Conservation (phyloP, 2,888 invertebrate genomes). For the Lasioglossum pauxillum region DNA sequence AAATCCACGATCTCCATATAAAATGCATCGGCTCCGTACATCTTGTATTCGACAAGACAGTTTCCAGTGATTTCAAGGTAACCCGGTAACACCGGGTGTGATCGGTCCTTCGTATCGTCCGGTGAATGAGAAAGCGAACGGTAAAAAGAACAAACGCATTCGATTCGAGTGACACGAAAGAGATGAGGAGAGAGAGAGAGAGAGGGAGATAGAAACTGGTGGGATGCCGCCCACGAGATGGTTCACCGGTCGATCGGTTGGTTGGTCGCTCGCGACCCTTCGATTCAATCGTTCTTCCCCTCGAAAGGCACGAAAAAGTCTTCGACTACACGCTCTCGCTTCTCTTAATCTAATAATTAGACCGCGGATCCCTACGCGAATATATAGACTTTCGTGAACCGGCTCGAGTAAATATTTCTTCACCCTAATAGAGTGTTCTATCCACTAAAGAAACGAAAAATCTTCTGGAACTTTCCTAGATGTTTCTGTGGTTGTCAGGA, state of each 20-base stretch:
- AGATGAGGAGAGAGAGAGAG: background rate
- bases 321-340: slow-evolving; percentile 30
- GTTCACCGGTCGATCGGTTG: slow-evolving; percentile 46
- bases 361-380: background rate
- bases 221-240: slow-evolving; percentile 4
- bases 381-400: background rate
- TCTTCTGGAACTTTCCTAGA: background rate
- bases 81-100: background rate
- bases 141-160: background rate
- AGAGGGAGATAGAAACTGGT: background rate
- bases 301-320: slow-evolving; percentile 68
- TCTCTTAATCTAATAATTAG: slow-evolving; percentile 36
- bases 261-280: slow-evolving; percentile 5
- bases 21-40: background rate
- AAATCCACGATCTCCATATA: too few relatives aligned
- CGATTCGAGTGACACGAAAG: background rate
- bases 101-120: background rate
- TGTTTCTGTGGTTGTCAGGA: too few relatives aligned
- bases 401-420: background rate
- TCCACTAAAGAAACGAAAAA: background rate
- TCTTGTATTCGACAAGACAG: background rate
- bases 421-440: background rate
- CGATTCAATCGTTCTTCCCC: slow-evolving; percentile 61
- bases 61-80: slow-evolving; percentile 1
- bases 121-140: background rate